Base-by-base conservation (phyloP, 1,140 invertebrate genomes). In the Sycophila sp. region DNA sequence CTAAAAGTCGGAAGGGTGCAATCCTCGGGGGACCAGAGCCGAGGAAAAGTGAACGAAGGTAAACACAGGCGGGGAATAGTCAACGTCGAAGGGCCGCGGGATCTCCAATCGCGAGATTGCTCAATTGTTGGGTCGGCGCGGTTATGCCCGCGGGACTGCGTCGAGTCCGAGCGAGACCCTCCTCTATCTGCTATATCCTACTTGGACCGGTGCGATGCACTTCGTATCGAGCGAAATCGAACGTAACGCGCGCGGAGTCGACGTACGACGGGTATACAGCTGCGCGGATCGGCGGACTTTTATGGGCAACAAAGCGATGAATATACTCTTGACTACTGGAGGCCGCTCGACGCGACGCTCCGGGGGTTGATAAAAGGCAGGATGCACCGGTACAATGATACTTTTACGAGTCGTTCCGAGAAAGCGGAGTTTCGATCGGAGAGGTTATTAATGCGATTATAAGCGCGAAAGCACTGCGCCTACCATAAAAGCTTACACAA, bases 41-140 rank as follows among this genome's bases (percentile, higher is more conserved):
- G 47, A 32, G 24, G 47, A 58, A 58, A 66, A 58, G 64, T 15
- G 24, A 42, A 42, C 51, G 70, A 74, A 71, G 75, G 62, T 72
- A 70, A 76, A 73, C 73, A 68, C 65, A 73, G 73, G 64, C 64
- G 51, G 53, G 64, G n/a, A 75, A 63, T 74, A 73, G 76, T 71
- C 69, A 58, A 58, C 71, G 73, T 77, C 75, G 77, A 67, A 63
- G 49, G 49, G 71, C 11, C 26, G 51, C 4, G 13, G 13, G 19
- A 72, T 73, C 76, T 77, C 76, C 80, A 81, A 81, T 84, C 81
- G 82, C 75, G 77, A 78, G 78, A 83, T 84, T 84, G 81, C 82
- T 83, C 82, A 78, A 83, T 80, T 82, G 80, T 81, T 77, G 76
- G 75, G 65, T 55, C 55, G 55, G 40, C 74, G 70, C 60, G 67